Base-by-base conservation (phyloP, 2,113 vertebrate species). In the Henicopernis longicauda region DNA sequence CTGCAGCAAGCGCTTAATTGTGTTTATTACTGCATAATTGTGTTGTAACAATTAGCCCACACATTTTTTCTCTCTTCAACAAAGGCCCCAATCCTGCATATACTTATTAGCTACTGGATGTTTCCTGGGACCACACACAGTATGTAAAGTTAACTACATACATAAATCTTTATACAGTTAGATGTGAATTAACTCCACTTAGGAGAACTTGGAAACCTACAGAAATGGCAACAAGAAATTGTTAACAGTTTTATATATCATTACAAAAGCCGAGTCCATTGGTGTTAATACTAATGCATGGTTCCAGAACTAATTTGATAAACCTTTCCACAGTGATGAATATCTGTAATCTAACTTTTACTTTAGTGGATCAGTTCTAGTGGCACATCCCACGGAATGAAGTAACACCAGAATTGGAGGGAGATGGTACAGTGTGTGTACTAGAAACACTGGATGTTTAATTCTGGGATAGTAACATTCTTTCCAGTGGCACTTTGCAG, bases 41-140 rank as follows among this genome's bases (percentile, higher is more conserved):
- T 93, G 57, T 81, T 89, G 77, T 89, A 96, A 57, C 73, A 96
- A 94, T 94, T 96, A 96, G 86, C 73, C 31, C 52, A 79, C 61
- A 65, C 7, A 59, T 32, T 79, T 93, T 93, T 95, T 81, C 57
- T 70, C 11, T 82, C 47, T 89, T 76, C n/a, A 74, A 52, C 81
- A 91, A 91, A 95, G 57, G 27, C 26, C 13, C 4, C 31, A 27
- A 3, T 61, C 69, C 57, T 89, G 45, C 42, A 95, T 87, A 79
- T 55, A 52, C 20, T 50, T 36, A 34, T 47, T 58, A 83, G 42
- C 32, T 87, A 29, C 72, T 91, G 61, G 11, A 52, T 63, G 3
- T 87, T 95, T 91, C 66, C 31, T 57, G 36, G 47, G 73, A 85
- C 70, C 67, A 80, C 89, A 89, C n/a, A 71, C 26, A 82, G 47